Evolutionary conservation across 2,888 invertebrate genomes (phyloP).

Genomic region (Lymantria monacha): DNA sequence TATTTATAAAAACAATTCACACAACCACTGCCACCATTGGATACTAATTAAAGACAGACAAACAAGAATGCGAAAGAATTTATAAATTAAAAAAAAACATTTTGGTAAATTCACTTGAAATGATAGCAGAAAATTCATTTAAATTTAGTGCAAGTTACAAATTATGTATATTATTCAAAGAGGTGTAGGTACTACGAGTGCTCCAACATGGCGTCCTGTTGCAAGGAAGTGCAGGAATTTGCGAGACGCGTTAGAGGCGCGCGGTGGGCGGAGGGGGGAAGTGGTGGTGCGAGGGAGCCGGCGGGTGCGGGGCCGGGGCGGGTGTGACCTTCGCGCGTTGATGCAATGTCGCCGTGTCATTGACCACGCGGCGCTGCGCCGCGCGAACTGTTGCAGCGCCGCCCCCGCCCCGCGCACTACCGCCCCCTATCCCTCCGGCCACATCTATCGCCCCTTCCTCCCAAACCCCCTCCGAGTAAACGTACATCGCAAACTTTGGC

Average conservation of each 20-base stretch:
- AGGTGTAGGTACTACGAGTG: slow-evolving; percentile 47
- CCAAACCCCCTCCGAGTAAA: slow-evolving; percentile 36
- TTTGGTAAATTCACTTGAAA: no score
- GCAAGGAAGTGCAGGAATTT: slow-evolving; percentile 50
- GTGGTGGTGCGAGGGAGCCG: slow-evolving; percentile 20
- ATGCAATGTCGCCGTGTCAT: slow-evolving; percentile 82
- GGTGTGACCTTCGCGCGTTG: slow-evolving; percentile 77
- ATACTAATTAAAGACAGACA: no score
- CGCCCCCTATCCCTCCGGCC: slow-evolving; percentile 37
- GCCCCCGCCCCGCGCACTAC: slow-evolving; percentile 35
- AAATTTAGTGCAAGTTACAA: no score
- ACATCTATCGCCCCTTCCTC: slow-evolving; percentile 46
- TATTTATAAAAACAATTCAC: no score
- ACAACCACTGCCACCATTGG: no score
- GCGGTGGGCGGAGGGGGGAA: slow-evolving; percentile 32
- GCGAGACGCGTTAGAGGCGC: slow-evolving; percentile 41
- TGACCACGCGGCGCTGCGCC: slow-evolving; percentile 65
- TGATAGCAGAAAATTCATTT: no score
- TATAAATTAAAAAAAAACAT: no score
- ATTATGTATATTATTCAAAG: background rate
- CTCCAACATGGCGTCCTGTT: slow-evolving; percentile 67
- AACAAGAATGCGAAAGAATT: no score
- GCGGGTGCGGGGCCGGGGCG: slow-evolving; percentile 36
- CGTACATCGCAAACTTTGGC: slow-evolving; percentile 42
- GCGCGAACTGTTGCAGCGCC: slow-evolving; percentile 52